Percentiles rank a stretch among this genome's conserved stretches.
phyloP scores from a whole-genome alignment of 2,888 invertebrate species.

The Drosophila falleni region DNA sequence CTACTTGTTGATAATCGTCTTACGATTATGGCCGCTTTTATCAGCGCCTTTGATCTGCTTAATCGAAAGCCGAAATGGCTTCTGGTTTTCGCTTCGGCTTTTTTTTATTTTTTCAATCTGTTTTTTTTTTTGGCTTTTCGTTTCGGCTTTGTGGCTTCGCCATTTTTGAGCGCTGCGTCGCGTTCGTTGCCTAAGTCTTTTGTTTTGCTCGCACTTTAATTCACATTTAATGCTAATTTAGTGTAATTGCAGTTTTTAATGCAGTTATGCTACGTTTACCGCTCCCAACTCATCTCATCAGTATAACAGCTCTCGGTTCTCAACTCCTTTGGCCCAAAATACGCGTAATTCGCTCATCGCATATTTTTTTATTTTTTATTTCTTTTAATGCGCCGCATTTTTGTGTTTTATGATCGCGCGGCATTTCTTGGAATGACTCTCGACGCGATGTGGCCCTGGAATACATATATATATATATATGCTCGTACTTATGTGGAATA shows the following conservation, averaged over 20 bases:
- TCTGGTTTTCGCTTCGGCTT: constrained; percentile 78
- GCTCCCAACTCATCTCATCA: background rate
- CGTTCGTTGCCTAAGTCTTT: constrained; percentile 81
- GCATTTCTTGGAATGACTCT: constrained; percentile 71
- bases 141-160: constrained; percentile 35
- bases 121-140: constrained; percentile 36
- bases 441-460: constrained; percentile 59
- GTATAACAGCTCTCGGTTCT: background rate
- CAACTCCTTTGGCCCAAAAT: constrained; percentile 5
- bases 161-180: constrained; percentile 34
- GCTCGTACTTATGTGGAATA: constrained; percentile 32
- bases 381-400: constrained; percentile 65
- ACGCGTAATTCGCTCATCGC: constrained; percentile 60
- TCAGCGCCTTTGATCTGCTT: constrained; percentile 81
- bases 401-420: constrained; percentile 72
- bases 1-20: constrained; percentile 83
- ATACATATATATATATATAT: constrained; percentile 16
- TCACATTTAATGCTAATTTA: constrained; percentile 76
- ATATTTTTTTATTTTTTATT: constrained; percentile 37
- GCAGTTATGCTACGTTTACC: constrained; percentile 12
- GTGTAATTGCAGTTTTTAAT: constrained; percentile 72
- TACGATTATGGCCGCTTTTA: constrained; percentile 67
- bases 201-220: constrained; percentile 64
- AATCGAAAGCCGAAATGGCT: constrained; percentile 84
- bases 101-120: constrained; percentile 22